Evolutionary conservation across 2,797 vertebrate species (phyloP).

Genomic region (Decapterus maruadsi): DNA sequence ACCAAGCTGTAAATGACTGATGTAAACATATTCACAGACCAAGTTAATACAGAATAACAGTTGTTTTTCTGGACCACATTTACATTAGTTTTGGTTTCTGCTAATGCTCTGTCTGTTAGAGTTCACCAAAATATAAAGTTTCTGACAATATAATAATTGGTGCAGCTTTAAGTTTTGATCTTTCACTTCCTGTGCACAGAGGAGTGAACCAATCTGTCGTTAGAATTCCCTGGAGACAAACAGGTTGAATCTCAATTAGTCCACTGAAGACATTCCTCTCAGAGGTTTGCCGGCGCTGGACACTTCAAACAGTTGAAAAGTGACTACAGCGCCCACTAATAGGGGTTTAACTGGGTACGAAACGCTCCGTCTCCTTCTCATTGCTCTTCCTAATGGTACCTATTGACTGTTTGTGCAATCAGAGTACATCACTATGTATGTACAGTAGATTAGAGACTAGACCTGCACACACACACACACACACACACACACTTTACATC

Average conservation of each 20-base stretch:
- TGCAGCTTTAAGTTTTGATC: neutral
- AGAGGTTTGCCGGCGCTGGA: slow-evolving; percentile 11
- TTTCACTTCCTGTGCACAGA: neutral
- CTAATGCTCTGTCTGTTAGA: neutral
- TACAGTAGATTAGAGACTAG: slow-evolving; percentile 86
- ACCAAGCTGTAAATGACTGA: neutral
- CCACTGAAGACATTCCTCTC: neutral
- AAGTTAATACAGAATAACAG: neutral
- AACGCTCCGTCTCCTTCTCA: slow-evolving; percentile 64
- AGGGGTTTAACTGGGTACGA: slow-evolving; percentile 67
- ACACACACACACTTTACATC: slow-evolving; percentile 21
- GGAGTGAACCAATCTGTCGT: neutral
- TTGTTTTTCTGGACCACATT: too few relatives aligned
- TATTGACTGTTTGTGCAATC: slow-evolving; percentile 79
- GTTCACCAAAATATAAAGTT: neutral
- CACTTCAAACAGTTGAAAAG: slow-evolving; percentile 42
- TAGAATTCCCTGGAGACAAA: slow-evolving; percentile 15
- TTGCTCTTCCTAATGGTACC: slow-evolving; percentile 78
- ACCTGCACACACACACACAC: slow-evolving; percentile 31
- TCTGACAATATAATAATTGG: neutral
- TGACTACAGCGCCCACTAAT: slow-evolving; percentile 57
- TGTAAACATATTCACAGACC: neutral
- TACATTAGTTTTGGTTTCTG: too few relatives aligned
- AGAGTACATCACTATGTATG: slow-evolving; percentile 72
- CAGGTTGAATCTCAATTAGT: slow-evolving; percentile 17